These are phyloP conservation scores for Rhagium mordax DNA, from an alignment of 2,888 invertebrate species.

Conservation along the genomic window DNA sequence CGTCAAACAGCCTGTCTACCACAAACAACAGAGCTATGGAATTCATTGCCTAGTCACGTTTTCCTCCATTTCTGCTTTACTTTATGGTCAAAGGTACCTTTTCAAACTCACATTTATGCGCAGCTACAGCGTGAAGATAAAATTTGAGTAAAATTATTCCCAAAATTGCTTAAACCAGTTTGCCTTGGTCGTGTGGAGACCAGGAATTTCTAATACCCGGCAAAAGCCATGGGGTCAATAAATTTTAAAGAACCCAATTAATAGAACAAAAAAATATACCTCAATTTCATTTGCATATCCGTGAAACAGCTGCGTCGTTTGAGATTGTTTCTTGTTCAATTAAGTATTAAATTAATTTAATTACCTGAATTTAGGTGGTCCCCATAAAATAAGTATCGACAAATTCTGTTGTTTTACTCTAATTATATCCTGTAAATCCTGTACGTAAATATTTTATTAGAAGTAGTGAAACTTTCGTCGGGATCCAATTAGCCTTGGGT, in stretches of 20 bases:
- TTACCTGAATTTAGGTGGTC: conserved; percentile 9
- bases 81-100: no score
- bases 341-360: conserved; percentile 26
- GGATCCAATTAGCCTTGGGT: neutral
- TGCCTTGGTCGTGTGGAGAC: no score
- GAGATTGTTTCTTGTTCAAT: conserved; percentile 26
- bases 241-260: conserved; percentile 27
- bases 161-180: no score
- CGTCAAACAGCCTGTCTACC: no score
- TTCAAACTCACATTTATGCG: no score
- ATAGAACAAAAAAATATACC: conserved; percentile 14
- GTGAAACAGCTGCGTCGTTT: conserved; percentile 16
- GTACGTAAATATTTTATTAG: neutral
- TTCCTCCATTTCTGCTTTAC: no score
- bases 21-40: no score
- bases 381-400: conserved; percentile 7
- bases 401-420: conserved; percentile 14
- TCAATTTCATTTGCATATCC: conserved; percentile 27
- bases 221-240: neutral
- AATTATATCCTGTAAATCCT: conserved; percentile 6
- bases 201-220: neutral
- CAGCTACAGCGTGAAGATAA: no score
- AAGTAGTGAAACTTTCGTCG: neutral
- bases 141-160: no score
- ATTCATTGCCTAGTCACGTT: no score